These are phyloP conservation scores for Ectobius pallidus DNA, from an alignment of 2,888 invertebrate genomes.

Conservation along the genomic window DNA sequence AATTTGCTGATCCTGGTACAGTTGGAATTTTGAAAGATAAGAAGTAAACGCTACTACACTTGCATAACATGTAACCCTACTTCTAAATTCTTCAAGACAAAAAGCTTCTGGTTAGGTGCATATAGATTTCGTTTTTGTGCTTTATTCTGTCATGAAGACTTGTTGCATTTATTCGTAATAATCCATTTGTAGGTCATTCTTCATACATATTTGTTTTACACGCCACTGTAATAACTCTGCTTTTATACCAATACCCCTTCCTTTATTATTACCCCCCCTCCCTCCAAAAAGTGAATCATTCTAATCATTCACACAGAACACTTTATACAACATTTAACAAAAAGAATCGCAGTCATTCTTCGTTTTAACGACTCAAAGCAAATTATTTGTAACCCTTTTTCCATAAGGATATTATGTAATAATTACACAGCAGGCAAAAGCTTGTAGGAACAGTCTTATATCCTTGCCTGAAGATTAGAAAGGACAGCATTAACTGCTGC, in stretches of 20 bases:
- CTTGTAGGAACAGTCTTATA: slow-evolving; percentile 30
- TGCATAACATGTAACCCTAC: slow-evolving; percentile 20
- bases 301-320: not conserved
- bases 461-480: slow-evolving; percentile 2
- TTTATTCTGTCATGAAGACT: slow-evolving; percentile 16
- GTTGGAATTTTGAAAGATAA: not conserved
- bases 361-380: slow-evolving; percentile 19
- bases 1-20: too few relatives aligned
- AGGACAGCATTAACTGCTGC: slow-evolving; percentile 2
- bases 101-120: slow-evolving; percentile 7
- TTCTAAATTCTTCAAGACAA: slow-evolving; percentile 14
- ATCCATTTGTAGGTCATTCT: slow-evolving; percentile 1
- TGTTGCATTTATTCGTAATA: slow-evolving; percentile 5
- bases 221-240: not conserved
- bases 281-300: not conserved
- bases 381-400: slow-evolving; percentile 10
- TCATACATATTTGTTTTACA: not conserved
- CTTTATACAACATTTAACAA: slow-evolving; percentile 24
- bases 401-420: not conserved
- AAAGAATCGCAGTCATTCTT: slow-evolving; percentile 12
- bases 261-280: not conserved
- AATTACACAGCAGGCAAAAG: slow-evolving; percentile 7
- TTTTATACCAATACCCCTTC: not conserved
- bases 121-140: slow-evolving; percentile 14
- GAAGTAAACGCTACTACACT: not conserved